A percentile compares a stretch with the other conserved stretches of the same genome.
Conservation (phyloP, 1,140 invertebrate species). For the Andrena cerasifolii region DNA sequence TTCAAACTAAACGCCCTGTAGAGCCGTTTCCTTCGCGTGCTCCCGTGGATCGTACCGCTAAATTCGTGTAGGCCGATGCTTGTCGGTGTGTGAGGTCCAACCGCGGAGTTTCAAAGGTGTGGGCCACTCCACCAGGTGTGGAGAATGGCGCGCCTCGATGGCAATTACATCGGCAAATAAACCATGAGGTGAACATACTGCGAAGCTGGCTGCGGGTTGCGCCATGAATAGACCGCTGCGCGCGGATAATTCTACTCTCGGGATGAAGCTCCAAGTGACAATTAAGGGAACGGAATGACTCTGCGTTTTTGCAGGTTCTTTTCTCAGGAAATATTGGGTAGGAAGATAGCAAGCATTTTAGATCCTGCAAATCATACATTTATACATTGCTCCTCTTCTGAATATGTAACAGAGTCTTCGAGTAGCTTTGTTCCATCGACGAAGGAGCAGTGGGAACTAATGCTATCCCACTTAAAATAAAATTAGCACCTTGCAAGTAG, state of each 20-base stretch:
- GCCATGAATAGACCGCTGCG: slow-evolving; percentile 63
- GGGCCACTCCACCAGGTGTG: slow-evolving; percentile 65
- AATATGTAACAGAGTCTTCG: no score
- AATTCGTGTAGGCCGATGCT: slow-evolving; percentile 50
- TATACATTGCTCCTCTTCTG: no score
- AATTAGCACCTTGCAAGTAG: not conserved
- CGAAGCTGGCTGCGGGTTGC: slow-evolving; percentile 59
- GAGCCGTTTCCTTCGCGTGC: not conserved
- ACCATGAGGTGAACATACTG: slow-evolving; percentile 66
- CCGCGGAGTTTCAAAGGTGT: slow-evolving; percentile 58
- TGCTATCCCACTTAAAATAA: no score
- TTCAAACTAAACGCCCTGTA: not conserved
- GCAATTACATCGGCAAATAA: slow-evolving; percentile 73
- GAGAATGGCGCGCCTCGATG: slow-evolving; percentile 65
- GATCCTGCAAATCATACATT: not conserved
- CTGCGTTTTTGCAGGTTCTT: not conserved
- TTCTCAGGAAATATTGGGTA: not conserved
- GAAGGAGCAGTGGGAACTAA: no score
- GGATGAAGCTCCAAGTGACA: slow-evolving; percentile 41
- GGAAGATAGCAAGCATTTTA: not conserved
- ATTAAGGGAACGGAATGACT: slow-evolving; percentile 36
- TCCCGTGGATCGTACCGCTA: slow-evolving; percentile 13
- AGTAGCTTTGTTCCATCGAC: no score
- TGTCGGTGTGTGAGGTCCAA: slow-evolving; percentile 46
- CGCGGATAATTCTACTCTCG: slow-evolving; percentile 59